Conservation (phyloP, 2,888 invertebrate genomes). For the Agrochola litura region DNA sequence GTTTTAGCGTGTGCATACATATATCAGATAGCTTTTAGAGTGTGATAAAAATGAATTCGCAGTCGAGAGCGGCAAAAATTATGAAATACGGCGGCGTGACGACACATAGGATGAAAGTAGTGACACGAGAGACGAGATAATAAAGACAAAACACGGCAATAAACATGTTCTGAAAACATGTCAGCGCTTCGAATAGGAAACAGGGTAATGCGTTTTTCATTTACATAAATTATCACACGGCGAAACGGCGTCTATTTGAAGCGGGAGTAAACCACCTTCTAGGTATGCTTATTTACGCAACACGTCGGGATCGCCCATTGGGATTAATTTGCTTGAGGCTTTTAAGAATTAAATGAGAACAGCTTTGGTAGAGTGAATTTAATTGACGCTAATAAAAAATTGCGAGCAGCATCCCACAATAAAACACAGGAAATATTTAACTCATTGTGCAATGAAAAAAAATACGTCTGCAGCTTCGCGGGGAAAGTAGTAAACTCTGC, state of each 20-base stretch:
- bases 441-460: slow-evolving; percentile 67
- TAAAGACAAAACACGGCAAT: slow-evolving; percentile 86
- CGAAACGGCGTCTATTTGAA: slow-evolving; percentile 79
- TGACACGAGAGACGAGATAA: slow-evolving; percentile 82
- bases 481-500: slow-evolving; percentile 81
- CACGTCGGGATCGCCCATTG: slow-evolving; percentile 79
- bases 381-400: slow-evolving; percentile 60
- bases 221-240: slow-evolving; percentile 88
- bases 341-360: slow-evolving; percentile 72
- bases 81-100: slow-evolving; percentile 74
- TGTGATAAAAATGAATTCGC: slow-evolving; percentile 75
- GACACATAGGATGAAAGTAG: slow-evolving; percentile 74
- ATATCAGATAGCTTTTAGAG: slow-evolving; percentile 77
- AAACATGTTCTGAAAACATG: slow-evolving; percentile 85
- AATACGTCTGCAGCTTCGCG: slow-evolving; percentile 68
- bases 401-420: slow-evolving; percentile 34
- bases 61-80: slow-evolving; percentile 75
- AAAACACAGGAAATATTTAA: slow-evolving; percentile 56
- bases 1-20: slow-evolving; percentile 65
- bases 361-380: slow-evolving; percentile 57
- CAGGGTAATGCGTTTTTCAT: slow-evolving; percentile 88
- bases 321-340: slow-evolving; percentile 82
- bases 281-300: slow-evolving; percentile 81
- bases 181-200: slow-evolving; percentile 82
- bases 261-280: slow-evolving; percentile 72